Conservation (phyloP, 1,140 invertebrate genomes). For the Drosophila kohkoa region DNA sequence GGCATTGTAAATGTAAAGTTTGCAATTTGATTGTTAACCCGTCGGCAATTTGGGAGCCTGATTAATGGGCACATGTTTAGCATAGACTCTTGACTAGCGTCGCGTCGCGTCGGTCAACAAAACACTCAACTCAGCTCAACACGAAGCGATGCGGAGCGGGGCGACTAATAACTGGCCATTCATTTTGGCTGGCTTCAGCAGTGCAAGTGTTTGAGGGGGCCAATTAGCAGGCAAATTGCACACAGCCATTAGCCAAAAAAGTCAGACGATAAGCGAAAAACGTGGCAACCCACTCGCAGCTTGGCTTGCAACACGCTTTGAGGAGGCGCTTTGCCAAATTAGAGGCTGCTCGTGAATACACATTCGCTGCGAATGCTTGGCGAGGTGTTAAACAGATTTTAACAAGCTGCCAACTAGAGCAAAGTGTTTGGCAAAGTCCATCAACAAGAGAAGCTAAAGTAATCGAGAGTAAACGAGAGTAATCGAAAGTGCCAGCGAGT, state of each 20-base stretch:
- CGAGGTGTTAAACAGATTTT: conserved; percentile 50
- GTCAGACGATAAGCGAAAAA: conserved; percentile 54
- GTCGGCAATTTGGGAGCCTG: conserved; percentile 62
- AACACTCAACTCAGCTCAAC: conserved; percentile 5
- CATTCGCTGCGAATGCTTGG: background rate
- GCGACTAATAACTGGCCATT: conserved; percentile 70
- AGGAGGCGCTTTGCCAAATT: conserved; percentile 58
- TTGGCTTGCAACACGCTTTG: conserved; percentile 3
- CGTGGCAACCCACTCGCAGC: conserved; percentile 27
- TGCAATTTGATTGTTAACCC: conserved; percentile 52
- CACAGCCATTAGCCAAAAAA: conserved; percentile 33
- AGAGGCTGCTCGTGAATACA: conserved; percentile 55
- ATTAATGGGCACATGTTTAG: conserved; percentile 71
- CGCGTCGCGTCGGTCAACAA: conserved; percentile 35
- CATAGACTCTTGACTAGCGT: conserved; percentile 22
- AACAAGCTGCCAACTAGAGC: conserved; percentile 59
- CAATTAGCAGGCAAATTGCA: conserved; percentile 74
- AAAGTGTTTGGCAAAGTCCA: conserved; percentile 14
- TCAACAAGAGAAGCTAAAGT: background rate
- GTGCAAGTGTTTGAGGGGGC: conserved; percentile 66
- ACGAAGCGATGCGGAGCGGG: conserved; percentile 1
- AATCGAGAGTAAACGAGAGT: background rate
- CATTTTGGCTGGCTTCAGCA: conserved; percentile 57
- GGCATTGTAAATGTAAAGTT: conserved; percentile 26
- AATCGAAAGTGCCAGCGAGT: too few relatives aligned